Conservation (phyloP, 2,797 vertebrate species). For the Crypturellus tataupa region DNA sequence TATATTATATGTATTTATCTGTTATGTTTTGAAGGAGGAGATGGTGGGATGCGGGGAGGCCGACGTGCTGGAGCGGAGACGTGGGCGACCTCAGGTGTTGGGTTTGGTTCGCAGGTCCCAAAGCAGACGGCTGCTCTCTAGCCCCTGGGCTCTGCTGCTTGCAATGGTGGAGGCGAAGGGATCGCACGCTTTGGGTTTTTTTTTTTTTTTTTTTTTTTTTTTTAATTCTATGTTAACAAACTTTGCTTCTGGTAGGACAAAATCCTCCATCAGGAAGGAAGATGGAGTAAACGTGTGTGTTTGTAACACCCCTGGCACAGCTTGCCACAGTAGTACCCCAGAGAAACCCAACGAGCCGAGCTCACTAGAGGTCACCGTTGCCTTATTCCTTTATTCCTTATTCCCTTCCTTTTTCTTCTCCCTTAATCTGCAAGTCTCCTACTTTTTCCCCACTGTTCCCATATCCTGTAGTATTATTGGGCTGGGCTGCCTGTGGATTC, state of each 20-base stretch:
- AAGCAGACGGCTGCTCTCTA: not conserved
- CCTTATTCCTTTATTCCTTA: not conserved
- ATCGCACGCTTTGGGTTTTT: fast-evolving
- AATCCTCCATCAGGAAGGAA: fast-evolving
- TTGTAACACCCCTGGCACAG: too few relatives aligned
- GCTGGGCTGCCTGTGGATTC: not conserved
- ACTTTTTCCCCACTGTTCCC: not conserved
- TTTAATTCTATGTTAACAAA: too few relatives aligned
- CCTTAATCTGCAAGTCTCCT: not conserved
- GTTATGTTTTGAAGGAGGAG: not conserved
- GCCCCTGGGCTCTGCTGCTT: fast-evolving
- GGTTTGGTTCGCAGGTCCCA: too few relatives aligned
- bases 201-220: too few relatives aligned
- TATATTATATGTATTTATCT: not conserved
- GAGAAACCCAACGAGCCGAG: fast-evolving
- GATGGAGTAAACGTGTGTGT: not conserved
- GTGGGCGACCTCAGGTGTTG: not conserved
- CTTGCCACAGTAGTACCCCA: fast-evolving
- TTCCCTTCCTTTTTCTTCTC: not conserved
- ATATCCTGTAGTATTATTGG: not conserved
- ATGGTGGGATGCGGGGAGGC: not conserved
- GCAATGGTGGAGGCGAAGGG: fast-evolving
- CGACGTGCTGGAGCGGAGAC: not conserved
- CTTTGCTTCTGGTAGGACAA: too few relatives aligned
- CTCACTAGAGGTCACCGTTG: not conserved